A percentile compares a stretch with the other conserved stretches of the same genome.
These are phyloP conservation scores for Carassius auratus DNA, from an alignment of 2,113 vertebrate species.

Conservation along the genomic window DNA sequence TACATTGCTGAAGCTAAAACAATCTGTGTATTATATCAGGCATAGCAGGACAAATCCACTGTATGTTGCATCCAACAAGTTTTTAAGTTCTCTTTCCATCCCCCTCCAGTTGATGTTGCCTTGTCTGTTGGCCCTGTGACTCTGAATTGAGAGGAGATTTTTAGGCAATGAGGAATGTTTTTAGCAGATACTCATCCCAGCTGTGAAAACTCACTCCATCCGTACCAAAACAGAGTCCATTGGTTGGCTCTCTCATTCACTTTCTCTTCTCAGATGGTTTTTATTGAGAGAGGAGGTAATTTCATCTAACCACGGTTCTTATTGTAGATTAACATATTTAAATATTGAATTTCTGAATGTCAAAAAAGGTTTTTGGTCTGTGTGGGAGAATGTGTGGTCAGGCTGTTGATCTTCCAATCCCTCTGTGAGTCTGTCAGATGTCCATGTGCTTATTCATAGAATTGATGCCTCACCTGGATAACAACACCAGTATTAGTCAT, in stretches of 20 bases:
- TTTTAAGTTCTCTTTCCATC: constrained; percentile 24
- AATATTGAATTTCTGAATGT: neutral
- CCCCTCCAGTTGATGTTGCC: constrained; percentile 15
- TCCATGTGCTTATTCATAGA: constrained; percentile 27
- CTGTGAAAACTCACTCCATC: constrained; percentile 68
- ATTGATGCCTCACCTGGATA: constrained; percentile 16
- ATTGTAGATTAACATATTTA: constrained; percentile 56
- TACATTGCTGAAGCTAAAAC: neutral
- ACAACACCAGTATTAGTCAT: neutral
- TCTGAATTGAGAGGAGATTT: constrained; percentile 50
- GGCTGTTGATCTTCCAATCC: constrained; percentile 48
- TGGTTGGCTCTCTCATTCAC: constrained; percentile 47
- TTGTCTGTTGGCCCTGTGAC: constrained; percentile 37
- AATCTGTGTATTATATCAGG: neutral
- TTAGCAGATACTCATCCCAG: constrained; percentile 62
- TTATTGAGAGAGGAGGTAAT: constrained; percentile 60
- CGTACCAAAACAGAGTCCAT: constrained; percentile 52
- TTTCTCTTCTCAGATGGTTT: constrained; percentile 62
- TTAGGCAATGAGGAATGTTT: constrained; percentile 54
- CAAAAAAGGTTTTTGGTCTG: constrained; percentile 30
- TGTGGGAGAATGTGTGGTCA: constrained; percentile 34
- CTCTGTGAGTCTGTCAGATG: constrained; percentile 29
- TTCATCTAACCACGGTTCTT: constrained; percentile 60
- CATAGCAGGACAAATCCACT: neutral
- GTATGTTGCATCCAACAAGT: neutral